Evolutionary conservation across 2,888 invertebrate genomes (phyloP), one percentile per base, ranked within the genome.

Genomic region (Gastracanthus pulcherrimus): DNA sequence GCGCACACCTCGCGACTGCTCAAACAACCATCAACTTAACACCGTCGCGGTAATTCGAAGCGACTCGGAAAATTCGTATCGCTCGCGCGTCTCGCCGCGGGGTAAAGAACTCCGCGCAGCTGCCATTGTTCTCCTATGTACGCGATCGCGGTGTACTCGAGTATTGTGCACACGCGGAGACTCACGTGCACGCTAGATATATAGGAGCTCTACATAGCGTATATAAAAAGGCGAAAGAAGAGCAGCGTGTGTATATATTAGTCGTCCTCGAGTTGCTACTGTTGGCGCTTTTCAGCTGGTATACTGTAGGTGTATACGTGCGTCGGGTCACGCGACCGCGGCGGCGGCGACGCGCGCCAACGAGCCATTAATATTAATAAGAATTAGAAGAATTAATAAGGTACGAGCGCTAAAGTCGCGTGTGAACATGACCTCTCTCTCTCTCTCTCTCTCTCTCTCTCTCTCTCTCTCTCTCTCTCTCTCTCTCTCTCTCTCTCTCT

Each of bases 351-450:
- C 69, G 69, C 51, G 51, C 48, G 51, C 51, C 29, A n/a, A 72
- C 58, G 55, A 55, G 58, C 58, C 87, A 89, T 89, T 88, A 89
- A 89, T 88, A 89, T 89, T 89, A 89, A 90, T 89, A 86, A 86
- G 87, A 87, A 89, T 89, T 88, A 87, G 85, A 81, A 85, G 86
- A 86, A 87, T 87, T 86, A 87, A 87, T 87, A 87, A 86, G 85
- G 81, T 81, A 31, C 74, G 70, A 55, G 62, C 45, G 26, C 6
- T 26, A n/a, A 19, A 16, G 41, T 87, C 85, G 89, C 90, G 90
- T 90, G 90, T 88, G 90, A 90, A 90, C 90, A 88, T 90, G 90
- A 90, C 90, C 90, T 87, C 36, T 55, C 23, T 70, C 41, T 36
- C 31, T 31, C 29, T 0, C 16, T 9, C 3, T 55, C 2, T 71